Base-by-base conservation (phyloP, 2,888 invertebrate genomes). In the Volucella inflata region DNA sequence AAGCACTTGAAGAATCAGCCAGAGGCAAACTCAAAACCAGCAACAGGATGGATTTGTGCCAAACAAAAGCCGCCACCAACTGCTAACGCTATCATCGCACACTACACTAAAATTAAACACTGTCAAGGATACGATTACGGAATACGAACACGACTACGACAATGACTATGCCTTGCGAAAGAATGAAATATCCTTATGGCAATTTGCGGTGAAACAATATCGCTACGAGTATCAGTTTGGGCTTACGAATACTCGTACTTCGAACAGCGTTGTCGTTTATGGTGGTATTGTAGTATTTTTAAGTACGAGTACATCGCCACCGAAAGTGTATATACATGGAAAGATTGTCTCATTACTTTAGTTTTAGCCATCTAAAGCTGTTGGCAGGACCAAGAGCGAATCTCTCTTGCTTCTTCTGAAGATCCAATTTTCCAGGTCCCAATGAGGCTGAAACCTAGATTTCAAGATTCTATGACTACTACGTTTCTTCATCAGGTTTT, bases 131-230 rank as follows among this genome's bases (percentile, higher is more conserved):
- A 21, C 21, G 21, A 21, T 21, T 21, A 21, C 21, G 21, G 3
- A 21, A 21, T 21, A 21, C 21, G 21, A 4, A 21, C 4, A 21
- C 21, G 2, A 21, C 21, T 2, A 21, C 21, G 21, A 21, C 21
- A 21, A 21, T 21, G 21, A 21, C 21, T 21, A 21, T 21, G 21
- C 21, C 14, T 16, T 12, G 12, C 51, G 70, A 16, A 75, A 79
- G 85, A 57, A 85, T 72, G 60, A 85, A 85, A 81, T 81, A 85
- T 76, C 85, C 85, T 85, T 85, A 85, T 85, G 76, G 81, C 85
- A 85, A 85, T 85, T 85, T 85, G 80, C 60, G 85, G 85, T 76
- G 77, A 62, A 85, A 85, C 81, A 85, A 85, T 85, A 72, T 77
- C 53, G 57, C 46, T 70, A 71, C 75, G 42, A 48, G 30, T 77